phyloP scores from a whole-genome alignment of 1,140 invertebrate genomes.

The Manduca sexta region DNA sequence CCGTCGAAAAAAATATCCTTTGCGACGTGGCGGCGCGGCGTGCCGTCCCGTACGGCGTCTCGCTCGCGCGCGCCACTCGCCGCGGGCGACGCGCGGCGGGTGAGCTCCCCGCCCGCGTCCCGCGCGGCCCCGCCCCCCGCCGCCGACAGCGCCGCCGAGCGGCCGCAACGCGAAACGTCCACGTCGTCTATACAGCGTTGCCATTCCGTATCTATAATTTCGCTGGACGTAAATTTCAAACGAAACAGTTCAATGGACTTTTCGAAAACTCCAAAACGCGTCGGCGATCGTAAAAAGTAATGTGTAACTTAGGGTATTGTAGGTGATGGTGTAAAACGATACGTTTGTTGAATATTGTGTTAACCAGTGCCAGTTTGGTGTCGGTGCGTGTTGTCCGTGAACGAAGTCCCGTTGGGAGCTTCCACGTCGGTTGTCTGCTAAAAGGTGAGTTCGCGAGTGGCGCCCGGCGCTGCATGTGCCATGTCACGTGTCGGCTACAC shows the following conservation, averaged over 20 bases:
- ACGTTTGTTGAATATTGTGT: slow-evolving; percentile 56
- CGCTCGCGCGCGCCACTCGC: slow-evolving; percentile 37
- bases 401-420: slow-evolving; percentile 48
- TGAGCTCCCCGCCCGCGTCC: slow-evolving; percentile 24
- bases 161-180: slow-evolving; percentile 49
- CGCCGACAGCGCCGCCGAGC: slow-evolving; percentile 50
- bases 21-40: slow-evolving; percentile 47
- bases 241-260: slow-evolving; percentile 74
- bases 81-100: slow-evolving; percentile 24
- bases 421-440: slow-evolving; percentile 41
- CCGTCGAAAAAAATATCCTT: slow-evolving; percentile 49
- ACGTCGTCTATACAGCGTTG: slow-evolving; percentile 69
- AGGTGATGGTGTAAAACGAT: slow-evolving; percentile 55
- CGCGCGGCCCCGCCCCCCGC: slow-evolving; percentile 52
- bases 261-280: slow-evolving; percentile 64
- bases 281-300: slow-evolving; percentile 51
- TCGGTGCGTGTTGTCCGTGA: slow-evolving; percentile 58
- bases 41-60: slow-evolving; percentile 31
- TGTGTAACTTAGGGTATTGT: slow-evolving; percentile 46
- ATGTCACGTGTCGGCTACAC: background rate
- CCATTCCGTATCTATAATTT: slow-evolving; percentile 73
- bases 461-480: background rate
- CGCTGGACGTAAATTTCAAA: slow-evolving; percentile 73
- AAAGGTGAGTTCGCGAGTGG: slow-evolving; percentile 45
- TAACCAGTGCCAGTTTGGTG: slow-evolving; percentile 55